Percentiles rank a stretch among this genome's conserved stretches.
These are phyloP conservation scores for Holothuria glaberrima DNA, from an alignment of 35 echinoderm and acorn worm genomes.

Conservation along the genomic window DNA sequence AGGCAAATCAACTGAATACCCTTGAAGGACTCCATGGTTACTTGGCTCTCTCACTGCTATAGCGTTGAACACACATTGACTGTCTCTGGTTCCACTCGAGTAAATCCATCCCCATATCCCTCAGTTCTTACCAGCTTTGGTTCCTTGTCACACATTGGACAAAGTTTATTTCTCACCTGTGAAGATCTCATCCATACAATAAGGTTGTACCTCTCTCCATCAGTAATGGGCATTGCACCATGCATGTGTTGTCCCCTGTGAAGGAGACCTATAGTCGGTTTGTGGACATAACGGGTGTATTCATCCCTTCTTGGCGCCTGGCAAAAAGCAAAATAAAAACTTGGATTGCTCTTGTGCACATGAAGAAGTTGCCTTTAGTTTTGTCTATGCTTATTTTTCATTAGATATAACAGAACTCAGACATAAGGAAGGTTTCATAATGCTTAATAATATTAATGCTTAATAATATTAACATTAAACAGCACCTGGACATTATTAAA, in stretches of 20 bases:
- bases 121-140: conserved; percentile 78
- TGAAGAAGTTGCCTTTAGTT: no score
- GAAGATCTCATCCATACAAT: conserved; percentile 99
- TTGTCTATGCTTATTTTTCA: no score
- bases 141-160: conserved; percentile 91
- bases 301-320: conserved; percentile 69
- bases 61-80: conserved; percentile 79
- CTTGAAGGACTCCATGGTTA: no score
- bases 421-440: no score
- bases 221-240: conserved; percentile 79
- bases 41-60: background rate
- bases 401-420: no score
- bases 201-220: conserved; percentile 91
- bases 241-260: conserved; percentile 99
- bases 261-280: conserved; percentile 79
- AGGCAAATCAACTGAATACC: no score
- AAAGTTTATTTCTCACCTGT: conserved; percentile 73
- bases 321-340: background rate
- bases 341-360: background rate
- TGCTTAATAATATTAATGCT: no score
- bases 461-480: no score
- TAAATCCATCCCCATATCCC: conserved; percentile 95
- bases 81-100: conserved; percentile 21
- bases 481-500: no score
- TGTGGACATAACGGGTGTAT: conserved; percentile 74